phyloP scores from a whole-genome alignment of 2,797 vertebrate species.

The Kryptopterus vitreolus region DNA sequence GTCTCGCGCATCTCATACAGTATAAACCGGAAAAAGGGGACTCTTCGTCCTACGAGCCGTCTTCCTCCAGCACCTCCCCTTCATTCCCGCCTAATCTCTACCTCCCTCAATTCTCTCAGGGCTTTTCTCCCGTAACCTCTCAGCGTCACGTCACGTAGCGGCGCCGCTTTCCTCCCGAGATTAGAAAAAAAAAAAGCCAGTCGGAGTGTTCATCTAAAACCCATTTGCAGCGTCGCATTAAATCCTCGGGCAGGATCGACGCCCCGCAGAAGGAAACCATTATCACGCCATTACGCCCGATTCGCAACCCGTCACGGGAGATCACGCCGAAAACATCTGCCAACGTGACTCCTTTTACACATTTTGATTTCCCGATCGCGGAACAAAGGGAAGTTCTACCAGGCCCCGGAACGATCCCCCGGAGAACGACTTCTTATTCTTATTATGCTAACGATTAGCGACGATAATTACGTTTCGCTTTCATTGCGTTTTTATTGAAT shows the following conservation, averaged over 20 bases:
- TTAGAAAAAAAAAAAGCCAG: slow-evolving; percentile 44
- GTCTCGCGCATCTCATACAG: neutral
- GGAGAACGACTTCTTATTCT: no score
- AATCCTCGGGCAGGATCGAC: slow-evolving; percentile 69
- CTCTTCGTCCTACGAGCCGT: neutral
- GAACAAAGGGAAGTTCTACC: no score
- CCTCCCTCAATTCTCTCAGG: neutral
- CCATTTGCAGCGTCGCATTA: slow-evolving; percentile 71
- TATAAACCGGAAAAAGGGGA: neutral
- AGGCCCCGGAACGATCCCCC: no score
- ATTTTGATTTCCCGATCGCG: no score
- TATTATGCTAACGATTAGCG: no score
- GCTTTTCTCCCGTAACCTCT: neutral
- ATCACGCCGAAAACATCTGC: slow-evolving; percentile 13
- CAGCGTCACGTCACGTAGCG: slow-evolving; percentile 27
- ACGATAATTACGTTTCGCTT: no score
- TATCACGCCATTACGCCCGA: slow-evolving; percentile 67
- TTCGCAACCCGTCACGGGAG: slow-evolving; percentile 34
- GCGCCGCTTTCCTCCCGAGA: slow-evolving; percentile 34
- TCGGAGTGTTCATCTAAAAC: slow-evolving; percentile 68
- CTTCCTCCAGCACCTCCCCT: neutral
- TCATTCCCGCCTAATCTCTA: slow-evolving; percentile 3
- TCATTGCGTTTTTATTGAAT: no score
- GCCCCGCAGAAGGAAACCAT: slow-evolving; percentile 72
- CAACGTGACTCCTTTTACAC: neutral